These are phyloP conservation scores for Hylyphantes graminicola DNA, from an alignment of 1,140 invertebrate species.

Conservation along the genomic window DNA sequence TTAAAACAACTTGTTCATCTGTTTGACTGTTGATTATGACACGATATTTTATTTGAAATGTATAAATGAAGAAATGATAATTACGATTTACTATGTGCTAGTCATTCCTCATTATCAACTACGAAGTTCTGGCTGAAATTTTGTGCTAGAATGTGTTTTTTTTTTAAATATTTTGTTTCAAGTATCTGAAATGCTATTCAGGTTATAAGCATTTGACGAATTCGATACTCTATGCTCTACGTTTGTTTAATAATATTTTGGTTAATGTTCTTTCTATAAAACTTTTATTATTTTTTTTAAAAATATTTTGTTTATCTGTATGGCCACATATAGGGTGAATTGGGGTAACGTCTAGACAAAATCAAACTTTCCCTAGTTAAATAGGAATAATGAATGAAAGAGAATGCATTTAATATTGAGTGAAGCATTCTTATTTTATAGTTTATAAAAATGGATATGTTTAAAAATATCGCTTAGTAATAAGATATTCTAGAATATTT, in stretches of 20 bases:
- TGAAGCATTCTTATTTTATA: too few relatives aligned
- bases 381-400: too few relatives aligned
- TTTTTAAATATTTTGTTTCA: conserved; percentile 14
- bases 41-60: conserved; percentile 36
- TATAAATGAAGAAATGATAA: conserved; percentile 17
- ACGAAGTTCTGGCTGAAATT: conserved; percentile 2
- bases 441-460: too few relatives aligned
- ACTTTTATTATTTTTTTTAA: conserved; percentile 25
- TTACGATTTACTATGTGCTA: conserved; percentile 26
- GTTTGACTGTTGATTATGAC: conserved; percentile 34
- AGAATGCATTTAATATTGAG: too few relatives aligned
- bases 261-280: conserved; percentile 18
- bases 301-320: not conserved
- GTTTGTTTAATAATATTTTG: conserved; percentile 21
- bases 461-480: too few relatives aligned
- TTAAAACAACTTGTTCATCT: conserved; percentile 39
- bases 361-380: too few relatives aligned
- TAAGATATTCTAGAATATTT: too few relatives aligned
- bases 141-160: conserved; percentile 13
- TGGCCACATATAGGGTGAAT: too few relatives aligned
- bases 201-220: conserved; percentile 32
- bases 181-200: not conserved
- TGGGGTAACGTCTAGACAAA: too few relatives aligned
- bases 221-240: conserved; percentile 17
- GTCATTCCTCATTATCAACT: conserved; percentile 48